These are phyloP conservation scores for Hipparchia semele DNA, from an alignment of 2,888 invertebrate genomes.

Conservation along the genomic window DNA sequence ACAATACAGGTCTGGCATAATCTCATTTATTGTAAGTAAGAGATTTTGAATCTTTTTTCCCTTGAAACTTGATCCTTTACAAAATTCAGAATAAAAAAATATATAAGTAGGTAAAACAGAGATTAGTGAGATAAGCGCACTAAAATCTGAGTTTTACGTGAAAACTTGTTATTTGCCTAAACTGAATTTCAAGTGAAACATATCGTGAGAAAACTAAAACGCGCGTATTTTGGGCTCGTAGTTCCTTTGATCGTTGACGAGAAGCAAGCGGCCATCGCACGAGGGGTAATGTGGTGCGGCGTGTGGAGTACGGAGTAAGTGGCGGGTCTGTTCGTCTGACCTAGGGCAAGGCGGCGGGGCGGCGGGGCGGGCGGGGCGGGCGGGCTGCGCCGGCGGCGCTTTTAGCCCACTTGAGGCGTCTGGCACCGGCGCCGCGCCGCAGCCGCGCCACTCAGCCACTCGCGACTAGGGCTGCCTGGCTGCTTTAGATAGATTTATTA, in stretches of 20 bases:
- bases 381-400: slow-evolving; percentile 35
- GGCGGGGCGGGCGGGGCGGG: slow-evolving; percentile 7
- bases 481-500: slow-evolving; percentile 21
- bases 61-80: too few relatives aligned
- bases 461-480: not conserved
- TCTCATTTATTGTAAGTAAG: too few relatives aligned
- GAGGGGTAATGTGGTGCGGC: not conserved
- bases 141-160: too few relatives aligned
- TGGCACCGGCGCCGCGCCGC: slow-evolving; percentile 37
- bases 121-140: too few relatives aligned
- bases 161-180: too few relatives aligned
- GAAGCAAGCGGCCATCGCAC: slow-evolving; percentile 2
- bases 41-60: too few relatives aligned
- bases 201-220: too few relatives aligned
- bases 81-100: too few relatives aligned
- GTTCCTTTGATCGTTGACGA: slow-evolving; percentile 10
- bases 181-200: too few relatives aligned
- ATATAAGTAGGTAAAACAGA: too few relatives aligned
- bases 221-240: not conserved
- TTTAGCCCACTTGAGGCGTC: slow-evolving; percentile 61
- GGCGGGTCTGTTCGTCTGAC: slow-evolving; percentile 39
- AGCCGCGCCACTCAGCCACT: slow-evolving; percentile 1
- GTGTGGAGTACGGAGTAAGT: not conserved
- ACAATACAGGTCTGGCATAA: too few relatives aligned
- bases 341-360: slow-evolving; percentile 42